phyloP scores from a whole-genome alignment of 2,113 vertebrate species.

The Sphaerodactylus townsendi region DNA sequence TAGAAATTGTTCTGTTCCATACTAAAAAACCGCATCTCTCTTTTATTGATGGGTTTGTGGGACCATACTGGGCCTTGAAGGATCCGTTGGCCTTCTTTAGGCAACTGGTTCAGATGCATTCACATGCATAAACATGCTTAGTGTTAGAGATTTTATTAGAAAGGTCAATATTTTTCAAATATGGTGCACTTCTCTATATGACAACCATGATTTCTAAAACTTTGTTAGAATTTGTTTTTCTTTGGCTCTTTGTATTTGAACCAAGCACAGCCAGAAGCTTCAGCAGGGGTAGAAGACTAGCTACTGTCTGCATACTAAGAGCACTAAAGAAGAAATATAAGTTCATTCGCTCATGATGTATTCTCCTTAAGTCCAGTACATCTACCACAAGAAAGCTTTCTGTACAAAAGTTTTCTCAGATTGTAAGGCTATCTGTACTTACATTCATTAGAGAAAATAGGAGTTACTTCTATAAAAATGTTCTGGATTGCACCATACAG shows the following conservation, averaged over 20 bases:
- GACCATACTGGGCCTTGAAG: neutral
- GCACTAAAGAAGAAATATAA: neutral
- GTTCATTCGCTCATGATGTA: neutral
- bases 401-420: too few relatives aligned
- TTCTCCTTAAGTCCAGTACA: neutral
- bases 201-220: neutral
- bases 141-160: conserved; percentile 9
- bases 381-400: neutral
- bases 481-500: too few relatives aligned
- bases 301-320: neutral
- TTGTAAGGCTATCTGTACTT: too few relatives aligned
- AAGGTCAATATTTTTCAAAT: neutral
- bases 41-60: conserved; percentile 1
- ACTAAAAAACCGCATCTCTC: conserved; percentile 6
- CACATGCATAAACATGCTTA: neutral
- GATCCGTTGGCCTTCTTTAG: conserved; percentile 6
- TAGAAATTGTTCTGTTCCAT: neutral
- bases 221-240: neutral
- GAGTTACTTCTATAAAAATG: too few relatives aligned
- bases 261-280: neutral
- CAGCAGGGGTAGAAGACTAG: neutral
- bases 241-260: neutral
- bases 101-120: neutral
- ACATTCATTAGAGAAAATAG: too few relatives aligned
- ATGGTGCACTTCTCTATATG: neutral